Percentiles rank a stretch among this genome's conserved stretches.
These are phyloP conservation scores for Sturnus vulgaris DNA, from an alignment of 2,113 vertebrate species.

Conservation along the genomic window DNA sequence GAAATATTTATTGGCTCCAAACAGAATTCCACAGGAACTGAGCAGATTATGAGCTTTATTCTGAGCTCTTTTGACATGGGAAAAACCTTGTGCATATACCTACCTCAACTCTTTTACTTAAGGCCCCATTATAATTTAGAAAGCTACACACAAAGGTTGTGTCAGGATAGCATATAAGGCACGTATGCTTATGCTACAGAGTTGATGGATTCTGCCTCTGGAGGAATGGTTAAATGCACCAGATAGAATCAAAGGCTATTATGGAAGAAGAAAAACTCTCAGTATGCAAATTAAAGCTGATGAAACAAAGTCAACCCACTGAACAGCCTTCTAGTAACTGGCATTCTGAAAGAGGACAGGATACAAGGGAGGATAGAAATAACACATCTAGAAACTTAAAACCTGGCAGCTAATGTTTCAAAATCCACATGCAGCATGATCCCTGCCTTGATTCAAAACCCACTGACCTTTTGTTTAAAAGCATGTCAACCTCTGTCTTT, in stretches of 20 bases:
- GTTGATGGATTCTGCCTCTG: background rate
- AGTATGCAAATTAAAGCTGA: background rate
- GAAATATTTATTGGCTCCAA: background rate
- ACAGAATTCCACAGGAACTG: background rate
- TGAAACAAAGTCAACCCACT: background rate
- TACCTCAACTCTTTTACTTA: background rate
- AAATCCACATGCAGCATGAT: background rate
- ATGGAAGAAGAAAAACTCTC: background rate
- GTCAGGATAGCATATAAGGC: background rate
- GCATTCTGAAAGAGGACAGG: background rate
- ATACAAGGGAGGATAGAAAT: background rate
- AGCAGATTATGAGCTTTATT: background rate
- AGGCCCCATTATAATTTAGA: background rate
- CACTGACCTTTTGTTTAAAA: background rate
- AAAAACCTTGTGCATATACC: background rate
- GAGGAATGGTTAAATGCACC: background rate
- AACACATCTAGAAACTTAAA: background rate
- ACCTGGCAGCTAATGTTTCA: background rate
- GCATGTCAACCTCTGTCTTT: background rate
- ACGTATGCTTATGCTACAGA: background rate
- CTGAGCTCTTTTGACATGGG: background rate
- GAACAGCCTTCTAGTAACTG: background rate
- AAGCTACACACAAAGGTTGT: background rate
- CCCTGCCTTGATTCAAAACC: background rate
- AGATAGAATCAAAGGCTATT: background rate